These are phyloP conservation scores for Balanococcus diminutus DNA, from an alignment of 2,888 invertebrate genomes.

Conservation along the genomic window DNA sequence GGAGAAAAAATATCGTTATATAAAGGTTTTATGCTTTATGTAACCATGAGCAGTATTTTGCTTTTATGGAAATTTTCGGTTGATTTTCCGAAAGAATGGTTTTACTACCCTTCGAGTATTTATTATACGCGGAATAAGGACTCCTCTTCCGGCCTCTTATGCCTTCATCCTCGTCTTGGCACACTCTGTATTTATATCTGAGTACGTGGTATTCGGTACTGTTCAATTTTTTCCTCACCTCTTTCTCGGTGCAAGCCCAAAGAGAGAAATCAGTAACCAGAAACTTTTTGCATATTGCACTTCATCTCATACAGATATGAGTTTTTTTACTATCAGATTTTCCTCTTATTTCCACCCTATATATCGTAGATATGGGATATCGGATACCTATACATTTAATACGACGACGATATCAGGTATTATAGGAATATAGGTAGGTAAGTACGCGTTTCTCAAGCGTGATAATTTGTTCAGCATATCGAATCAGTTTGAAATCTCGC, in stretches of 20 bases:
- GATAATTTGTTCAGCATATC: conserved; percentile 35
- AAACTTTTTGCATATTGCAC: conserved; percentile 9
- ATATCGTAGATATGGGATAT: not conserved
- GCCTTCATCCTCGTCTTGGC: too few species aligned
- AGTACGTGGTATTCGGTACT: conserved; percentile 24
- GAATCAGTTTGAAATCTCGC: conserved; percentile 23
- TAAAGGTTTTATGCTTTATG: conserved; percentile 40
- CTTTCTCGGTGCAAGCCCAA: not conserved
- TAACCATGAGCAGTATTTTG: conserved; percentile 42
- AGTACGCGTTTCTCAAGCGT: not conserved
- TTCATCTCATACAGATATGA: not conserved
- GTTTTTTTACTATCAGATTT: not conserved
- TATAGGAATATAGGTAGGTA: not conserved
- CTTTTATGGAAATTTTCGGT: conserved; percentile 52
- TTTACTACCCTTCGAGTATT: conserved; percentile 44
- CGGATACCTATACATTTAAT: not conserved
- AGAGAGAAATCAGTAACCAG: not conserved
- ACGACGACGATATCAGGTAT: too few species aligned
- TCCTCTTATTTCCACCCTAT: not conserved
- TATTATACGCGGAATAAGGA: conserved; percentile 45
- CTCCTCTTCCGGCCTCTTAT: not conserved
- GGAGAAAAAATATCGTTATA: not conserved
- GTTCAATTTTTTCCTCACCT: conserved; percentile 12
- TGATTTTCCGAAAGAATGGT: conserved; percentile 51
- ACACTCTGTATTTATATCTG: too few species aligned